phyloP scores from a whole-genome alignment of 2,113 vertebrate genomes.

The Pitta sordida region DNA sequence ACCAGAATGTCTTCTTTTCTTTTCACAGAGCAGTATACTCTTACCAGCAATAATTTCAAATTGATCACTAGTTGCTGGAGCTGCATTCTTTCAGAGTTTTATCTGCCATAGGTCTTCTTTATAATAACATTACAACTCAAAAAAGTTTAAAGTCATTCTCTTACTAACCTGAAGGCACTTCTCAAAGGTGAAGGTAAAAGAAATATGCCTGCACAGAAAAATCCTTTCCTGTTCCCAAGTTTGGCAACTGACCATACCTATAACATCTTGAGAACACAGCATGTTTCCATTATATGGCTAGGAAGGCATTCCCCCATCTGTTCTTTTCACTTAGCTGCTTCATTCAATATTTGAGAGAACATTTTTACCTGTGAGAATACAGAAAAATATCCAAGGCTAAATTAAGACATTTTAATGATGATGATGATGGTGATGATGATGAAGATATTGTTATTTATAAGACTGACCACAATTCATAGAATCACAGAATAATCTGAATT shows the following conservation, averaged over 20 bases:
- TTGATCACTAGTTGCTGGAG: not conserved
- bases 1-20: not conserved
- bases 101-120: not conserved
- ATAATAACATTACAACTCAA: not conserved
- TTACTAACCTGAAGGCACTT: not conserved
- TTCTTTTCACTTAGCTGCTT: not conserved
- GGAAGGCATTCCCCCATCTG: constrained; percentile 21
- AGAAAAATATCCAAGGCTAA: not conserved
- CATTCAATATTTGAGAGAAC: not conserved
- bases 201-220: not conserved
- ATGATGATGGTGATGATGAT: not conserved
- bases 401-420: not conserved
- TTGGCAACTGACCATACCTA: not conserved
- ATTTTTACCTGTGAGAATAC: not conserved
- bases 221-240: not conserved
- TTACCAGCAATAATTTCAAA: not conserved
- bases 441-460: not conserved
- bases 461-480: not conserved
- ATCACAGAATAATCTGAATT: not conserved
- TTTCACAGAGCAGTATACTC: not conserved
- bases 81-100: not conserved
- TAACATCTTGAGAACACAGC: constrained; percentile 23
- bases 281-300: not conserved
- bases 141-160: not conserved
- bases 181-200: not conserved